Evolutionary conservation across 2,888 invertebrate genomes (phyloP), one percentile per base, ranked within the genome.

Genomic region (Leucoptera coffeella): DNA sequence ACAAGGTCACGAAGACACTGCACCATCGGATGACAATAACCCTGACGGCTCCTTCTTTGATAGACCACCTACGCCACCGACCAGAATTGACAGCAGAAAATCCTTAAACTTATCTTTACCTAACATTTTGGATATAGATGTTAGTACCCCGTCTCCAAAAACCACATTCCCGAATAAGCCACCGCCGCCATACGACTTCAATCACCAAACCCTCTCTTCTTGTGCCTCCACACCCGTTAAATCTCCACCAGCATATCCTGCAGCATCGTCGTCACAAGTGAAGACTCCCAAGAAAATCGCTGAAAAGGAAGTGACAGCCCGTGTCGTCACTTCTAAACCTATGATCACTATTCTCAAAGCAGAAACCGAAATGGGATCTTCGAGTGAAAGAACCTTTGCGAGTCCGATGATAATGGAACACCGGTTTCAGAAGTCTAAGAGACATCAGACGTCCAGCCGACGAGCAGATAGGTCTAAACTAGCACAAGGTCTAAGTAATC

Each of bases 301-400:
- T 21, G 61, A 64, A 14, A 64, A 64, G 34, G 83, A 83, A 51
- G 80, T 82, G 1, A 72, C 82, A 25, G 86, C 85, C 0, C 71
- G 86, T 34, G 82, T 86, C 35, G 84, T 87, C 17, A 85, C 84
- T 14, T 81, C 84, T 0, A 75, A 83, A 33, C 82, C 86, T 1
- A 82, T 84, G 52, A 82, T 83, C 29, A 85, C 78, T 45, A 80
- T 86, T 33, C 61, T 85, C 12, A 85, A 82, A 42, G 85, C 86
- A 7, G 85, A 85, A 47, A 79, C 85, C 1, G 72, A 80, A 32
- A 78, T 85, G 4, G 75, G 74, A 35, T 64, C 75, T 4, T 75
- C 75, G 28, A 75, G 80, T 25, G 76, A 79, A 46, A 51, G 69
- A 39, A 69, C 64, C 14, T 69, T 69, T 37, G 69, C 69, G 12